Evolutionary conservation across 2,888 invertebrate genomes (phyloP), one percentile per base, ranked within the genome.

Genomic region (Trypoxylon attenuatum): DNA sequence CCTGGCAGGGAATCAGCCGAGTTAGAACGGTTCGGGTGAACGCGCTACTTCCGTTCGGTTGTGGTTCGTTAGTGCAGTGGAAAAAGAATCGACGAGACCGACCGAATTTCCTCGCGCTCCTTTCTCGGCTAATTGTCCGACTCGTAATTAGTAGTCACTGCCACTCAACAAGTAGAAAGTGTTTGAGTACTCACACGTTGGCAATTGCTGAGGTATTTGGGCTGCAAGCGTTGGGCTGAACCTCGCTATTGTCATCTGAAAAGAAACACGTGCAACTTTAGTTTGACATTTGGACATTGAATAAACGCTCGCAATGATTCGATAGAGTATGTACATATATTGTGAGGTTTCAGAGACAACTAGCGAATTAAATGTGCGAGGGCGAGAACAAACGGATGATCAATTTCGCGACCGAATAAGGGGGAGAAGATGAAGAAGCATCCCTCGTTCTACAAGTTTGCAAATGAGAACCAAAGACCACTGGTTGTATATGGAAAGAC

Each of bases 171-270:
- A 75, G 71, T 76, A 77, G 79, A 79, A 78, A 80, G 78, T 62
- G 16, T 33, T 3, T 45, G 15, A 46, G 49, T 81, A 86, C 86
- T 86, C 63, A 86, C 86, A 84, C 61, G 86, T 85, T 54, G 82
- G 75, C 66, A 61, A 70, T 61, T 84, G 80, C 53, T 80, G 68
- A 73, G 85, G 84, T 82, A 86, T 82, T 76, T 86, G 86, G 51
- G 86, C 86, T 63, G 85, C 86, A 38, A 76, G 69, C 68, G 78
- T 70, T 65, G 65, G 77, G 78, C 80, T 78, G 77, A 80, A 81
- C 80, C 82, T 82, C 71, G 82, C 73, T 77, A 84, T 80, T 78
- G 82, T 82, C 63, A 85, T 79, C 86, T 86, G 80, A 38, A 83
- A 84, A 65, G 42, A 55, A 47, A 61, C 57, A 62, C 61, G 18